A percentile compares a stretch with the other conserved stretches of the same genome.
phyloP scores from a whole-genome alignment of 2,888 invertebrate species.

The Pteria penguin region DNA sequence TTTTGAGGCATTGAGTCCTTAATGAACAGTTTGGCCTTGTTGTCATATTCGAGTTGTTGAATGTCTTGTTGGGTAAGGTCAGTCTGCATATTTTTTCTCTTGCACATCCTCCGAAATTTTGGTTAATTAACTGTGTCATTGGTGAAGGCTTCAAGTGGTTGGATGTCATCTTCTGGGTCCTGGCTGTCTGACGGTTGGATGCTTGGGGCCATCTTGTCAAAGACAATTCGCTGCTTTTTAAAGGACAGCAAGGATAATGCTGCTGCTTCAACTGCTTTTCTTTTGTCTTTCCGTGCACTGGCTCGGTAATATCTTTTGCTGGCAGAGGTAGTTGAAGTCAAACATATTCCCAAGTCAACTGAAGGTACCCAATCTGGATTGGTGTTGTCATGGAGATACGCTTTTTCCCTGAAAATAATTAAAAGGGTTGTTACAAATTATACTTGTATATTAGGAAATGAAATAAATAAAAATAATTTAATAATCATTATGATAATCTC shows the following conservation, averaged over 20 bases:
- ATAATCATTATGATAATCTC: too few relatives aligned
- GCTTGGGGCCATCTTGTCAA: too few relatives aligned
- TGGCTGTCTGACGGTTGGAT: too few relatives aligned
- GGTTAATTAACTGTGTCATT: not conserved
- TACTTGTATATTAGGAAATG: too few relatives aligned
- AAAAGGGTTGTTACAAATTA: too few relatives aligned
- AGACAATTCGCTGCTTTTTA: not conserved
- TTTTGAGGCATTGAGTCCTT: not conserved
- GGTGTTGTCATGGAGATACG: not conserved
- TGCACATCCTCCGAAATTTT: too few relatives aligned
- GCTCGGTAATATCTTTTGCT: not conserved
- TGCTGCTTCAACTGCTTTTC: conserved; percentile 23
- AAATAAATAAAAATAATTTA: too few relatives aligned
- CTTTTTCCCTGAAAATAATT: too few relatives aligned
- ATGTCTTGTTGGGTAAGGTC: conserved; percentile 16
- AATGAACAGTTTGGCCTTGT: not conserved
- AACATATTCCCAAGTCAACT: conserved; percentile 1
- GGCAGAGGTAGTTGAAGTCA: not conserved
- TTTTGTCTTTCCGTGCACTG: conserved; percentile 11
- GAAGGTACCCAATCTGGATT: conserved; percentile 29
- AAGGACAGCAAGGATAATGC: conserved; percentile 24
- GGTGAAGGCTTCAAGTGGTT: too few relatives aligned
- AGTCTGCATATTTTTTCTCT: conserved; percentile 21
- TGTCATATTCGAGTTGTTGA: conserved; percentile 12
- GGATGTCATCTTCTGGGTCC: too few relatives aligned